Evolutionary conservation across 1,140 invertebrate species (phyloP).

Genomic region (Nylanderia fulva): DNA sequence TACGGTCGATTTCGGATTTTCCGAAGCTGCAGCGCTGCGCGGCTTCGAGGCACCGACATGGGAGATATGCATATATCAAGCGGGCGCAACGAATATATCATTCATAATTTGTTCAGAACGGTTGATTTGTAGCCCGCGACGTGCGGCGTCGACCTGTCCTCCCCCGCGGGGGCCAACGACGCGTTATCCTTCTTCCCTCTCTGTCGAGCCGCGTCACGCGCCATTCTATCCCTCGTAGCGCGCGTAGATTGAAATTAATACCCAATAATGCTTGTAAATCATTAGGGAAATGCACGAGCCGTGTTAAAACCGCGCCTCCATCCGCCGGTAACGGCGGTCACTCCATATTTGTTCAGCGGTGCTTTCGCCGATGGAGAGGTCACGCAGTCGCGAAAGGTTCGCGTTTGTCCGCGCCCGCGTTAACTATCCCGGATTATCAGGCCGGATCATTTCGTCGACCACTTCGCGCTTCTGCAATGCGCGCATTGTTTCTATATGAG

Average conservation of each 20-base stretch:
- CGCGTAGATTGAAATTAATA: constrained; percentile 86
- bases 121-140: constrained; percentile 85
- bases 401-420: constrained; percentile 43
- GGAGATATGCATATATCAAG: constrained; percentile 84
- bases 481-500: constrained; percentile 9
- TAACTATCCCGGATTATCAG: constrained; percentile 67
- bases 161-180: constrained; percentile 24
- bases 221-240: constrained; percentile 75
- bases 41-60: constrained; percentile 74
- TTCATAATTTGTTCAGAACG: constrained; percentile 85
- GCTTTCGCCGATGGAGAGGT: constrained; percentile 71
- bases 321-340: constrained; percentile 70
- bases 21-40: constrained; percentile 65
- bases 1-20: constrained; percentile 70
- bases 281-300: constrained; percentile 81
- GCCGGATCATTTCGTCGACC: constrained; percentile 23
- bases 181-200: constrained; percentile 50
- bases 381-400: constrained; percentile 54
- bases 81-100: constrained; percentile 85
- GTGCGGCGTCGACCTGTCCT: constrained; percentile 82
- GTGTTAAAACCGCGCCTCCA: constrained; percentile 79
- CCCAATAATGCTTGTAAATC: constrained; percentile 86
- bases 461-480: constrained; percentile 3
- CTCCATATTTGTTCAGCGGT: constrained; percentile 77
- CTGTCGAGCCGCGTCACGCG: constrained; percentile 74